Conservation (phyloP, 2,797 vertebrate genomes). For the Melanotaenia boesemani region DNA sequence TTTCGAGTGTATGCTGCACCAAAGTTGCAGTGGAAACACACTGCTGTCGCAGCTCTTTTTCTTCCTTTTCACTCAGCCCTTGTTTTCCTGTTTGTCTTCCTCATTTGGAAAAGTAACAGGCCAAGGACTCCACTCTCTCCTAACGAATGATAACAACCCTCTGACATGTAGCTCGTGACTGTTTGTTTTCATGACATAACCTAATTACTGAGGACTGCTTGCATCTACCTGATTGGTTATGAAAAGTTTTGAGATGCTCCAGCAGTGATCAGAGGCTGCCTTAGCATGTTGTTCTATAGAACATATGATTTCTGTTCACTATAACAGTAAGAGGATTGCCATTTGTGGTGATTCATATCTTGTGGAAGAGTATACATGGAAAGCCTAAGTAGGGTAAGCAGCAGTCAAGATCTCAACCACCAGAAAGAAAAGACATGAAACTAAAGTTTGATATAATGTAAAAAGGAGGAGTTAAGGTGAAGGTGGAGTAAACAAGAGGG, state of each 20-base stretch:
- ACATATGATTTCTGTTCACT: slow-evolving; percentile 5
- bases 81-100: slow-evolving; percentile 62
- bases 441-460: background rate
- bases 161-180: slow-evolving; percentile 19
- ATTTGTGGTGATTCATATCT: background rate
- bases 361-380: background rate
- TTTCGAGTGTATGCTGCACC: slow-evolving; percentile 35
- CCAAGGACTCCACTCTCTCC: slow-evolving; percentile 19
- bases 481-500: background rate
- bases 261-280: slow-evolving; percentile 2
- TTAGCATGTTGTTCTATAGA: slow-evolving; percentile 10
- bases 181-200: slow-evolving; percentile 18
- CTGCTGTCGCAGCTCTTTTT: slow-evolving; percentile 63
- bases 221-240: background rate
- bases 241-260: slow-evolving; percentile 6
- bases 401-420: background rate
- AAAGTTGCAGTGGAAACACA: slow-evolving; percentile 54
- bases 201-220: slow-evolving; percentile 7
- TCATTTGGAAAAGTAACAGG: slow-evolving; percentile 26
- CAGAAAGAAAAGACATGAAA: background rate
- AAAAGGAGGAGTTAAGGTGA: background rate
- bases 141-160: slow-evolving; percentile 29
- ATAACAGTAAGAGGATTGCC: background rate
- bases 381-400: background rate
- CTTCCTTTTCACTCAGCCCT: slow-evolving; percentile 56